Conservation (phyloP, 2,888 invertebrate genomes). For the Drosophila borborema region DNA sequence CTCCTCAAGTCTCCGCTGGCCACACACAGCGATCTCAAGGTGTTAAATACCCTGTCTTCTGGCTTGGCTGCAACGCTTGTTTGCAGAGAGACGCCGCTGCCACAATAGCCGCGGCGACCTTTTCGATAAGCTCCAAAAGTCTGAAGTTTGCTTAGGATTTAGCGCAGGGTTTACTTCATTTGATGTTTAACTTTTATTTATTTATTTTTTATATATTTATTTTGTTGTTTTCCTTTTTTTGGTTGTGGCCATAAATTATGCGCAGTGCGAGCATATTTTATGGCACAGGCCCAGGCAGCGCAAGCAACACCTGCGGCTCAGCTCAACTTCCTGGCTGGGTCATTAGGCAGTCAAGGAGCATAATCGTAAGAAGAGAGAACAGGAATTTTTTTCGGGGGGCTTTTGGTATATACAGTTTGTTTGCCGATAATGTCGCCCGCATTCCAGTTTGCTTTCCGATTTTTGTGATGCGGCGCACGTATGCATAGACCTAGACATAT, state of each 20-base stretch:
- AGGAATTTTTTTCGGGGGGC: conserved; percentile 15
- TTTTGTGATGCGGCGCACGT: conserved; percentile 68
- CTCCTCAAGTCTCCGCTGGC: conserved; percentile 27
- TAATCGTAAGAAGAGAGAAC: conserved; percentile 22
- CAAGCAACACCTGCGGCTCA: conserved; percentile 60
- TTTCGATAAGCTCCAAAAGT: conserved; percentile 52
- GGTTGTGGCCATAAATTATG: conserved; percentile 65
- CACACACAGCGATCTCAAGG: conserved; percentile 60
- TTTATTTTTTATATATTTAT: not conserved
- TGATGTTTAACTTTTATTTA: conserved; percentile 28
- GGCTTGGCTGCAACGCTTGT: conserved; percentile 23
- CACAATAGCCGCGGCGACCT: conserved; percentile 3
- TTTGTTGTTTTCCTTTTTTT: not conserved
- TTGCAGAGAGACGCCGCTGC: conserved; percentile 29
- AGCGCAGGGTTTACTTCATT: conserved; percentile 32
- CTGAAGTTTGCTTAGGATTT: conserved; percentile 57
- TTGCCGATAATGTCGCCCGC: conserved; percentile 68
- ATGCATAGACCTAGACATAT: conserved; percentile 9
- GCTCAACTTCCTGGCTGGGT: conserved; percentile 50
- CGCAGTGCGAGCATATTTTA: conserved; percentile 66
- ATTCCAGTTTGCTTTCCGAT: conserved; percentile 40
- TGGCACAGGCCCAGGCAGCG: conserved; percentile 28
- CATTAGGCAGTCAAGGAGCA: conserved; percentile 72
- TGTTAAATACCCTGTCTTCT: conserved; percentile 57
- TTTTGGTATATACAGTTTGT: conserved; percentile 37